A percentile compares a stretch with the other conserved stretches of the same genome.
Conservation (phyloP, 92 coral and sea anemone species). For the Palythoa grandis region DNA sequence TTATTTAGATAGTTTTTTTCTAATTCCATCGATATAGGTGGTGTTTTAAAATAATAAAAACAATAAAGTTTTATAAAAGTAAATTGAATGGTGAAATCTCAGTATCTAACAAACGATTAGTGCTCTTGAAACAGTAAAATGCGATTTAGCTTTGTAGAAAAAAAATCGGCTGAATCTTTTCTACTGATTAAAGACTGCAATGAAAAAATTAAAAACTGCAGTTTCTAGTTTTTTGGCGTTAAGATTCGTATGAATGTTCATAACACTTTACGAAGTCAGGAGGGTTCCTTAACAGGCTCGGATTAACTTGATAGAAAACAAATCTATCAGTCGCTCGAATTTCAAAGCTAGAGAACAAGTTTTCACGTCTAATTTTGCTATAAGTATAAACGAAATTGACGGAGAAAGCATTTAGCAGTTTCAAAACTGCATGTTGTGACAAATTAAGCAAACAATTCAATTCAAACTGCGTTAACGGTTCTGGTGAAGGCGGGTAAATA, state of each 20-base stretch:
- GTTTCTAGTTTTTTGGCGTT: background rate
- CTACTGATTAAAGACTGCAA: background rate
- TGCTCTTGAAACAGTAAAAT: background rate
- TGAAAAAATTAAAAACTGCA: no score
- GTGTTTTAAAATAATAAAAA: background rate
- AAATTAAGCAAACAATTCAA: constrained; percentile 37
- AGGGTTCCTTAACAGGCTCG: no score
- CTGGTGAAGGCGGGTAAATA: constrained; percentile 28
- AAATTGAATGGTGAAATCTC: background rate
- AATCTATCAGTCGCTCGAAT: background rate
- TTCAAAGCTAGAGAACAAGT: background rate
- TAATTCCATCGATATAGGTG: background rate
- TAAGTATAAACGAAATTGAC: background rate
- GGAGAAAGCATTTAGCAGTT: background rate
- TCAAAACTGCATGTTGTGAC: background rate
- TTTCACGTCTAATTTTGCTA: background rate
- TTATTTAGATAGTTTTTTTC: constrained; percentile 10
- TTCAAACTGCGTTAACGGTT: constrained; percentile 23
- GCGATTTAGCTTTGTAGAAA: background rate
- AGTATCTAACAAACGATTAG: background rate
- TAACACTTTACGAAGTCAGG: background rate
- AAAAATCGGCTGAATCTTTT: background rate
- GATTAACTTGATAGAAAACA: background rate
- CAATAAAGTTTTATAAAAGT: constrained; percentile 9
- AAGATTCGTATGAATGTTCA: background rate